phyloP scores from a whole-genome alignment of 1,140 invertebrate genomes.

The Papilio polyxenes region DNA sequence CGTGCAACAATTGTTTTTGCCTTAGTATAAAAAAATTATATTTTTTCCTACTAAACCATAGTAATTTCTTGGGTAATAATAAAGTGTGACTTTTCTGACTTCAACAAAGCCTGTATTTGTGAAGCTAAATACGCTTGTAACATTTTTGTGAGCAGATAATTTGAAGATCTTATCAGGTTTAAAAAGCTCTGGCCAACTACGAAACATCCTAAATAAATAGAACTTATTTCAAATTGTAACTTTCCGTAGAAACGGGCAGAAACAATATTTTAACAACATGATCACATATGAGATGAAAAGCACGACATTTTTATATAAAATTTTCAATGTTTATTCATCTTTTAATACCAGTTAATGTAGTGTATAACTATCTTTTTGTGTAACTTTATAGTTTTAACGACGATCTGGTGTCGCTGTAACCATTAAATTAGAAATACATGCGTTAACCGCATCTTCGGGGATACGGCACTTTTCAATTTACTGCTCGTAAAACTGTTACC shows the following conservation, averaged over 20 bases:
- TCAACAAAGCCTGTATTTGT: not conserved
- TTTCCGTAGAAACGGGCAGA: too few relatives aligned
- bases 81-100: not conserved
- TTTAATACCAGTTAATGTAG: not conserved
- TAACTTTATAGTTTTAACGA: not conserved
- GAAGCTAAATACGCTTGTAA: not conserved
- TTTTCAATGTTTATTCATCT: not conserved
- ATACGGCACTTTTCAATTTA: conserved; percentile 13
- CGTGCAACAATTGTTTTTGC: not conserved
- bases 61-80: not conserved
- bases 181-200: not conserved
- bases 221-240: not conserved
- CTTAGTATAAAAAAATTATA: not conserved
- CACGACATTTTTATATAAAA: not conserved
- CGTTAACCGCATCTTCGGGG: not conserved
- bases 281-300: not conserved
- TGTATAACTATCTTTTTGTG: not conserved
- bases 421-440: not conserved
- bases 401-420: not conserved
- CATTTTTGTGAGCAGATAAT: not conserved
- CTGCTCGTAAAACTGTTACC: not conserved
- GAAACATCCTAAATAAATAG: conserved; percentile 4
- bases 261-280: not conserved
- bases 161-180: not conserved
- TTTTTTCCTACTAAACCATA: not conserved